Evolutionary conservation across 35 echinoderm and acorn worm species (phyloP), one percentile per base, ranked within the genome.

Genomic region (Chiridota heheva): DNA sequence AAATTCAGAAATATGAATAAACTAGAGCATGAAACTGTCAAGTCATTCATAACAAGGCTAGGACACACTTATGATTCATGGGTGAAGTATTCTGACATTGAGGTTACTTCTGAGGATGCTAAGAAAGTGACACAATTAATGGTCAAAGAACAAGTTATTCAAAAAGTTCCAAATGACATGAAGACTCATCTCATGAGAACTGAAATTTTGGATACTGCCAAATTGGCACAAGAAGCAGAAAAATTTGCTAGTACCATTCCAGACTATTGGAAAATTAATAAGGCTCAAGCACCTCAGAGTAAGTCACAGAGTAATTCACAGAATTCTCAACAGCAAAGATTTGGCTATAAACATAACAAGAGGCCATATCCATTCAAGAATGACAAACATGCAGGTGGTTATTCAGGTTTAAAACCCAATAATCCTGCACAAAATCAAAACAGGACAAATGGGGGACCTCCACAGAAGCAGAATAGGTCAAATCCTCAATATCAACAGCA

Each of bases 1-100:
- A 62, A 62, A 31, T 62, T 62, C 5, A 5, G 59, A 24, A 62
- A 5, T 31, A 7, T 5, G 5, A 7, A 5, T 5, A 62, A 62
- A 62, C 33, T 31, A 5, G 59, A 62, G 5, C 22, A 62, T 62
- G 59, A 62, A 62, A 62, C n/a, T 62, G 22, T 62, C 59, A 62
- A 24, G 59, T 20, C 59, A 62, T 62, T 62, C 33, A 62, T 62
- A 62, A 62, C 59, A 26, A 62, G 59, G 22, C 22, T 62, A 5
- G 6, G n/a, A 5, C 59, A 62, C 22, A 62, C 22, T 62, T 62
- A 26, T 7, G 59, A 62, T 62, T 62, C n/a, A 26, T 62, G 59
- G 59, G 6, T 62, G 33, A 62, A 62, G 33, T 62, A 62, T 24
- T 62, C 22, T 5, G 5, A 62, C 7, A 62, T 62, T 24, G 22